phyloP scores from a whole-genome alignment of 2,888 invertebrate genomes.

The Drosophila infuscata region DNA sequence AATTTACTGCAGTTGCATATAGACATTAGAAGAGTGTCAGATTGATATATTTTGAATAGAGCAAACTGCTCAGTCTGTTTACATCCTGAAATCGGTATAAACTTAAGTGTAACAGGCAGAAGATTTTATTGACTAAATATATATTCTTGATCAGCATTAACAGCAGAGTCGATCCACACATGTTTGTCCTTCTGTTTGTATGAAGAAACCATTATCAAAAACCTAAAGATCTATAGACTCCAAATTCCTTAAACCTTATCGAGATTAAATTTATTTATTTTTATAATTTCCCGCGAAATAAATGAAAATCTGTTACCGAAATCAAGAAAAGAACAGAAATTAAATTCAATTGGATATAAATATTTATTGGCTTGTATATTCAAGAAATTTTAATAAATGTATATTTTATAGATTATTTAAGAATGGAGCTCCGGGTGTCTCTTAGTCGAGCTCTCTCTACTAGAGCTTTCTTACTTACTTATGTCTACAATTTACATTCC shows the following conservation, averaged over 20 bases:
- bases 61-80: not conserved
- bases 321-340: not conserved
- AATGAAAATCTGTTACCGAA: not conserved
- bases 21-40: not conserved
- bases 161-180: not conserved
- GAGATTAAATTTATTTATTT: not conserved
- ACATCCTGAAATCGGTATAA: not conserved
- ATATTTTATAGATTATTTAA: not conserved
- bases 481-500: not conserved
- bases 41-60: not conserved
- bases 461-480: not conserved
- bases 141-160: not conserved
- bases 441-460: not conserved
- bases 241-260: too few species aligned
- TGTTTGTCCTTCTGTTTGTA: accelerated
- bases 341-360: not conserved
- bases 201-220: too few species aligned
- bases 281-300: not conserved
- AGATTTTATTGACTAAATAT: not conserved
- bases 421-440: not conserved
- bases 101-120: not conserved
- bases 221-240: too few species aligned
- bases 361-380: not conserved
- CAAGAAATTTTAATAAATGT: too few species aligned
- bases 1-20: conserved; percentile 7